These are phyloP conservation scores for Tholera decimalis DNA, from an alignment of 2,888 invertebrate species.

Conservation along the genomic window DNA sequence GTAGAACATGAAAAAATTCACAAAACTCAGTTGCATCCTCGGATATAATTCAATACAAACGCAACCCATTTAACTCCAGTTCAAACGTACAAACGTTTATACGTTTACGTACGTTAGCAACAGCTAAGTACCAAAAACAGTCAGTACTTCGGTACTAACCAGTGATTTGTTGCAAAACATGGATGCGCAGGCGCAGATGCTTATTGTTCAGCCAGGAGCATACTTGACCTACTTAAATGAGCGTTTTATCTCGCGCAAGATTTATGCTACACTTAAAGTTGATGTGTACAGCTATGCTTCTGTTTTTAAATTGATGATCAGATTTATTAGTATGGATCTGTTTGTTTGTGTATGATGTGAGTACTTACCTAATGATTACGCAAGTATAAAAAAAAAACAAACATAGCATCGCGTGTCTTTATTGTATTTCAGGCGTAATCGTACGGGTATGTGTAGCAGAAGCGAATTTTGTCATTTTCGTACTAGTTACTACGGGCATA, in stretches of 20 bases:
- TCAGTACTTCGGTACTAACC: constrained; percentile 46
- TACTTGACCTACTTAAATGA: constrained; percentile 68
- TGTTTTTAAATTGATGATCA: constrained; percentile 33
- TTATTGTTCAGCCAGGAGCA: constrained; percentile 61
- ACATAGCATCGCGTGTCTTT: constrained; percentile 8
- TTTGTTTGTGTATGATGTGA: constrained; percentile 6
- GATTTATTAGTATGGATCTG: constrained; percentile 23
- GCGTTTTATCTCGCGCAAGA: constrained; percentile 51
- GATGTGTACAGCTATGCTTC: constrained; percentile 32
- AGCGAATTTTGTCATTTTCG: not conserved
- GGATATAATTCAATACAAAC: not conserved
- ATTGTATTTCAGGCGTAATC: not conserved
- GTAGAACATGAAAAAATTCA: not conserved
- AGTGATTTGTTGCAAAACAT: constrained; percentile 59
- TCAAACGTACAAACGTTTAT: constrained; percentile 13
- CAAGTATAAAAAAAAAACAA: constrained; percentile 9
- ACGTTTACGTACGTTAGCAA: no score
- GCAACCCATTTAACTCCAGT: constrained; percentile 24
- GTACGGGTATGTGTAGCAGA: not conserved
- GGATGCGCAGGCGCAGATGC: constrained; percentile 52
- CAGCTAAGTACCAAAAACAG: constrained; percentile 15
- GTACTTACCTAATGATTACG: constrained; percentile 18
- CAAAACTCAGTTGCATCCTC: not conserved
- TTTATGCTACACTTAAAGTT: constrained; percentile 54
- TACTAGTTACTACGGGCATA: no score